Conservation (phyloP, 2,797 vertebrate genomes). For the Alca torda region DNA sequence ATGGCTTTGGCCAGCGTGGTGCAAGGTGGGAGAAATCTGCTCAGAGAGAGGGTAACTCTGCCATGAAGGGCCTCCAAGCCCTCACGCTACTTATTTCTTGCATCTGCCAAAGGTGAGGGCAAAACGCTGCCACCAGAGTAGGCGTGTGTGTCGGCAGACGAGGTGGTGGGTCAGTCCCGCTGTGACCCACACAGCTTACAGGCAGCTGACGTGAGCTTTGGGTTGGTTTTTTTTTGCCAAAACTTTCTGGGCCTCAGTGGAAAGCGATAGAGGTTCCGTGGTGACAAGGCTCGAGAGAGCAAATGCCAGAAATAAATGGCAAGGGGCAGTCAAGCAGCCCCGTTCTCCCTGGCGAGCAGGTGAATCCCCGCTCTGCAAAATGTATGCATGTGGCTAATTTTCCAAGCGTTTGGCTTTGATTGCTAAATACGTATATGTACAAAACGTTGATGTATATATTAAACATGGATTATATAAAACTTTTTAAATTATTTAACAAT, state of each 20-base stretch:
- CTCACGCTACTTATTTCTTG: background rate
- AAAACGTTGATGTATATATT: background rate
- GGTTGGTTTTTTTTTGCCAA: background rate
- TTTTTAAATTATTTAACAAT: conserved; percentile 4
- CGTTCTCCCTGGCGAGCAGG: background rate
- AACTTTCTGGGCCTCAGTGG: background rate
- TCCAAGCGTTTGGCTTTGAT: conserved; percentile 14
- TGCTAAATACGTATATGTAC: background rate
- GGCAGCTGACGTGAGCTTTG: background rate
- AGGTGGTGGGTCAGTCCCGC: background rate
- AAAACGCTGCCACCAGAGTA: rapidly evolving
- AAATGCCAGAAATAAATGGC: background rate
- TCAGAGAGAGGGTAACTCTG: background rate
- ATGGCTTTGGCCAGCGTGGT: rapidly evolving
- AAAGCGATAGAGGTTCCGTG: background rate
- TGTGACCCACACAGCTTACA: rapidly evolving
- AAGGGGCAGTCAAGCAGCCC: background rate
- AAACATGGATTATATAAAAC: background rate
- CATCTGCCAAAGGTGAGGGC: background rate
- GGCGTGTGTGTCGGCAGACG: rapidly evolving
- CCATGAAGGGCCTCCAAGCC: background rate
- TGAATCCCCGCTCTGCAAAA: background rate
- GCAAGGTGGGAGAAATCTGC: background rate
- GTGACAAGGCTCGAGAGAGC: background rate
- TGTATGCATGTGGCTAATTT: background rate